phyloP scores from a whole-genome alignment of 1,140 invertebrate species.

The Rhynchophorus ferrugineus region DNA sequence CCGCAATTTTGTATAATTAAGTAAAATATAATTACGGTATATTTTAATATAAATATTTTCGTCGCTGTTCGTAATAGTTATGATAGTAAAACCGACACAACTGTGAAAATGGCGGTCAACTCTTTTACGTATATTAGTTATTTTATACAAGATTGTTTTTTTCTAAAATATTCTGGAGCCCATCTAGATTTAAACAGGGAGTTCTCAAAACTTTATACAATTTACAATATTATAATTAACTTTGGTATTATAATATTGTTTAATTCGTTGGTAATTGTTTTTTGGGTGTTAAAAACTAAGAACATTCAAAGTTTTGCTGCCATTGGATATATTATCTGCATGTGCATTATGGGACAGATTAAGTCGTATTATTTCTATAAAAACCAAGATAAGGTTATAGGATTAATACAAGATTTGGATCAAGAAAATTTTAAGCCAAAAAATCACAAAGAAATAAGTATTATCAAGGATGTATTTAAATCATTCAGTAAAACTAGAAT shows the following conservation, averaged over 20 bases:
- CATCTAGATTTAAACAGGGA: too few relatives aligned
- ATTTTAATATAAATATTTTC: too few relatives aligned
- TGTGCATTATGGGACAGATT: not conserved
- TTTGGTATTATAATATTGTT: not conserved
- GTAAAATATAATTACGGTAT: too few relatives aligned
- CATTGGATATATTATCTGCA: not conserved
- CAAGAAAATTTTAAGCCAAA: constrained; percentile 1
- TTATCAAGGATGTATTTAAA: not conserved
- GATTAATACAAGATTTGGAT: not conserved
- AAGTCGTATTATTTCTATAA: constrained; percentile 5
- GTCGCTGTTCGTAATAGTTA: too few relatives aligned
- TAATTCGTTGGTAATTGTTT: not conserved
- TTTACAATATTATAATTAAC: not conserved
- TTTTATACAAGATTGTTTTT: too few relatives aligned
- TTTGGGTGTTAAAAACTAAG: not conserved
- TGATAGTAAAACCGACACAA: too few relatives aligned
- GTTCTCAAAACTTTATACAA: not conserved
- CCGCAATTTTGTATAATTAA: too few relatives aligned
- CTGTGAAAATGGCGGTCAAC: too few relatives aligned
- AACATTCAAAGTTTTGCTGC: constrained; percentile 1
- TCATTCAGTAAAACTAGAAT: not conserved
- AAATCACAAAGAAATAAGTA: not conserved
- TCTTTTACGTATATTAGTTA: too few relatives aligned
- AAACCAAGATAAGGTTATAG: not conserved
- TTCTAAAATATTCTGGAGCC: too few relatives aligned